Evolutionary conservation across 2,888 invertebrate genomes (phyloP).

Genomic region (Calameuta pallipes): DNA sequence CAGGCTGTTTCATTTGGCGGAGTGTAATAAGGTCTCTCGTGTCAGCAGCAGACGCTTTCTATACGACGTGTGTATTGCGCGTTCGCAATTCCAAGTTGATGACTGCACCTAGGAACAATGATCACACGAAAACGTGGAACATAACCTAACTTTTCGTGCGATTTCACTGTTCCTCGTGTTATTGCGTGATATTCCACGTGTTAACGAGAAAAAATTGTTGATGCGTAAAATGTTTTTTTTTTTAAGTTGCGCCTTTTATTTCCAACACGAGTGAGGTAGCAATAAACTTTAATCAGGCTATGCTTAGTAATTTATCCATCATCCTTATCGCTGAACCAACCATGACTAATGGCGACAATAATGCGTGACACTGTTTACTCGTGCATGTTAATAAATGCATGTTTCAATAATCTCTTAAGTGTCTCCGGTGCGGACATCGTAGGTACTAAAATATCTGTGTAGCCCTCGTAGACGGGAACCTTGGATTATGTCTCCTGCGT

Average conservation of each 20-base stretch:
- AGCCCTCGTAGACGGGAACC: neutral
- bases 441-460: neutral
- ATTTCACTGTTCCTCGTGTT: constrained; percentile 36
- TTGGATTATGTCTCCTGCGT: neutral
- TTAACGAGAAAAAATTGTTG: neutral
- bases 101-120: constrained; percentile 21
- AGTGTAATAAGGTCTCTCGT: neutral
- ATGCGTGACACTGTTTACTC: neutral
- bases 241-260: neutral
- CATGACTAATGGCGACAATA: neutral
- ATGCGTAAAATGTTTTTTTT: neutral
- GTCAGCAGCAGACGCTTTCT: neutral
- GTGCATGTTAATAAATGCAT: neutral
- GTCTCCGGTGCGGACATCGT: neutral
- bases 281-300: neutral
- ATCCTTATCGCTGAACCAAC: neutral
- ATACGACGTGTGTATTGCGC: neutral
- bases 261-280: neutral
- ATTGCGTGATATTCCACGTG: neutral
- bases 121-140: constrained; percentile 37
- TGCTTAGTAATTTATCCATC: neutral
- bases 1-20: neutral
- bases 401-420: neutral
- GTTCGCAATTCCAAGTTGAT: neutral
- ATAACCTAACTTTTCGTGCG: constrained; percentile 39